Percentiles rank a stretch among this genome's conserved stretches.
Conservation (phyloP, 2,888 invertebrate species). For the Polydesmus complanatus region DNA sequence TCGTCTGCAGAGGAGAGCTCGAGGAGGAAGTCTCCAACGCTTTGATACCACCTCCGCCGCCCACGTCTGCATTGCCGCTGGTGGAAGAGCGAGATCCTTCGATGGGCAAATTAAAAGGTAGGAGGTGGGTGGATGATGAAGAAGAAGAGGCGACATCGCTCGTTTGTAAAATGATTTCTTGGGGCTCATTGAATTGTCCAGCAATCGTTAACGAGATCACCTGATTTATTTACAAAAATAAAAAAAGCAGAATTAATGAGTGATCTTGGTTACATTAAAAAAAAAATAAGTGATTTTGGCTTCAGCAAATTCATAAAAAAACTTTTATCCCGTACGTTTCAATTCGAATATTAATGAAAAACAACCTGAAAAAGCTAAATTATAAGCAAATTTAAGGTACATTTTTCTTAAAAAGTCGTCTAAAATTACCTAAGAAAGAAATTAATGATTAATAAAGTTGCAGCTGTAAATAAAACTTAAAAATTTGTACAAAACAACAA, state of each 20-base stretch:
- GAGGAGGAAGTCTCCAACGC: conserved; percentile 14
- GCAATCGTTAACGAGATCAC: conserved; percentile 49
- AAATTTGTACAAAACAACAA: no score
- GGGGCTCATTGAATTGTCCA: conserved; percentile 49
- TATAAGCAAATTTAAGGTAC: no score
- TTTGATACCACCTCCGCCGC: conserved; percentile 13
- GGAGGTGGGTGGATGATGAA: conserved; percentile 3
- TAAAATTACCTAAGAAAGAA: no score
- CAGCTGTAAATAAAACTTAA: no score
- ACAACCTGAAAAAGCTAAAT: background rate
- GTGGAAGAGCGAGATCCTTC: conserved; percentile 27
- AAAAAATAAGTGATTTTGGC: no score
- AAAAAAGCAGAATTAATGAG: background rate
- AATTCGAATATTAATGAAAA: background rate
- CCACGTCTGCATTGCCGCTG: conserved; percentile 22
- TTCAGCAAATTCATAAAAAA: background rate
- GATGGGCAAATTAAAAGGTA: conserved; percentile 23
- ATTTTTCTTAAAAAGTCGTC: no score
- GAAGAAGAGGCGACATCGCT: conserved; percentile 26
- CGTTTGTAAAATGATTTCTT: conserved; percentile 53
- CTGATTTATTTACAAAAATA: conserved; percentile 25
- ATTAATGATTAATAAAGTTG: no score
- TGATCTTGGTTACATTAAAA: background rate
- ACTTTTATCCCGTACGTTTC: background rate
- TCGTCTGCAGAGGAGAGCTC: background rate